phyloP scores from a whole-genome alignment of 2,113 vertebrate genomes.

The Redunca redunca region DNA sequence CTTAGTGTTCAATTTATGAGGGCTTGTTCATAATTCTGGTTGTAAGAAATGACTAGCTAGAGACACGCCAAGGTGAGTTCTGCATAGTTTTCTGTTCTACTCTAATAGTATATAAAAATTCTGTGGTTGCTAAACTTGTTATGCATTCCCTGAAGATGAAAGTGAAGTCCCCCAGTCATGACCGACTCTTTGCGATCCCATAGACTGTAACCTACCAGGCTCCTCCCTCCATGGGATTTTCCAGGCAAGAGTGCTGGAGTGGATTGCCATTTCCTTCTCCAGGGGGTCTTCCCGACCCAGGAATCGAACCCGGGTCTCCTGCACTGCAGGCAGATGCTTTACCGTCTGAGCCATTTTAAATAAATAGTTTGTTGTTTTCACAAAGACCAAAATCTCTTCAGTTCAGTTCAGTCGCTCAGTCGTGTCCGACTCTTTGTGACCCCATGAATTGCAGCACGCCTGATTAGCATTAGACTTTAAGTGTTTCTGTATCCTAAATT shows the following conservation, averaged over 20 bases:
- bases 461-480: background rate
- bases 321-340: no score
- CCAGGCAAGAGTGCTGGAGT: no score
- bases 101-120: background rate
- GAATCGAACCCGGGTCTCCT: rapidly evolving
- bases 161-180: no score
- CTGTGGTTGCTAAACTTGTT: background rate
- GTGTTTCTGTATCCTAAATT: background rate
- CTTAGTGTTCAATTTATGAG: background rate
- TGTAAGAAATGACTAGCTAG: background rate
- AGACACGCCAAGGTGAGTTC: background rate
- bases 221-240: no score
- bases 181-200: no score
- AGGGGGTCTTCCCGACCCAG: no score
- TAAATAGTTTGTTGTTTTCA: background rate
- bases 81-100: background rate
- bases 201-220: no score
- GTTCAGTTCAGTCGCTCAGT: background rate
- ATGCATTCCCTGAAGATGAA: background rate
- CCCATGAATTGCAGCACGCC: no score
- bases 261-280: no score
- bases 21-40: background rate
- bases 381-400: background rate
- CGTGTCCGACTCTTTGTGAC: no score
- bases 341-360: background rate